Evolutionary conservation across 2,888 invertebrate species (phyloP).

Genomic region (Lochmaea crataegi): DNA sequence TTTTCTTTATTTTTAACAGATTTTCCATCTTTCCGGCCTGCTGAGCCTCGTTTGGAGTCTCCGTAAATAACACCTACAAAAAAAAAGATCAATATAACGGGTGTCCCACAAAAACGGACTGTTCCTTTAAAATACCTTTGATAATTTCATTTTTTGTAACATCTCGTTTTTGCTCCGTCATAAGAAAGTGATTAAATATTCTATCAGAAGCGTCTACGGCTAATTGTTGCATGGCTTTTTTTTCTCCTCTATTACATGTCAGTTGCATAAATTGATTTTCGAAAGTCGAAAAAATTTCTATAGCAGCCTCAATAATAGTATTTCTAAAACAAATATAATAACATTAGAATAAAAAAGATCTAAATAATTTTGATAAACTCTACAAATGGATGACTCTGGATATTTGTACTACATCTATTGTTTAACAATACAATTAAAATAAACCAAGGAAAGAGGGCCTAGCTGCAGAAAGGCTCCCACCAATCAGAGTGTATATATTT

Average conservation of each 20-base stretch:
- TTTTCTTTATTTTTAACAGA: conserved; percentile 28
- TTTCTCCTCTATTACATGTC: conserved; percentile 37
- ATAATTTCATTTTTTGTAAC: conserved; percentile 40
- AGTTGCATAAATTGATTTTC: conserved; percentile 40
- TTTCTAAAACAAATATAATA: conserved; percentile 15
- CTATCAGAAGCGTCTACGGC: conserved; percentile 40
- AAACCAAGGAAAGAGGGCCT: too few species aligned
- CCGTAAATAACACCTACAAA: conserved; percentile 39
- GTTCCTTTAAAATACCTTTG: conserved; percentile 27
- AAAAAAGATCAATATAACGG: neutral
- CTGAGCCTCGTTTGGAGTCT: conserved; percentile 37
- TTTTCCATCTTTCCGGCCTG: conserved; percentile 36
- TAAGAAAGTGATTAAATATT: conserved; percentile 38
- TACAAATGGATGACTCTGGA: too few species aligned
- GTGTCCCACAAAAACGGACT: neutral
- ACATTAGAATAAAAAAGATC: too few species aligned
- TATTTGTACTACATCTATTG: too few species aligned
- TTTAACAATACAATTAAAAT: too few species aligned
- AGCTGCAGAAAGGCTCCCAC: too few species aligned
- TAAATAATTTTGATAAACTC: too few species aligned
- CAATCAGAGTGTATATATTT: too few species aligned
- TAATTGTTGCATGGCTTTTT: conserved; percentile 43
- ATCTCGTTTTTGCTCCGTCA: conserved; percentile 29
- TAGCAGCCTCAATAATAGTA: conserved; percentile 36
- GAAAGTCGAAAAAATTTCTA: conserved; percentile 41